phyloP scores from a whole-genome alignment of 2,888 invertebrate genomes.

The Platycnemis pennipes region DNA sequence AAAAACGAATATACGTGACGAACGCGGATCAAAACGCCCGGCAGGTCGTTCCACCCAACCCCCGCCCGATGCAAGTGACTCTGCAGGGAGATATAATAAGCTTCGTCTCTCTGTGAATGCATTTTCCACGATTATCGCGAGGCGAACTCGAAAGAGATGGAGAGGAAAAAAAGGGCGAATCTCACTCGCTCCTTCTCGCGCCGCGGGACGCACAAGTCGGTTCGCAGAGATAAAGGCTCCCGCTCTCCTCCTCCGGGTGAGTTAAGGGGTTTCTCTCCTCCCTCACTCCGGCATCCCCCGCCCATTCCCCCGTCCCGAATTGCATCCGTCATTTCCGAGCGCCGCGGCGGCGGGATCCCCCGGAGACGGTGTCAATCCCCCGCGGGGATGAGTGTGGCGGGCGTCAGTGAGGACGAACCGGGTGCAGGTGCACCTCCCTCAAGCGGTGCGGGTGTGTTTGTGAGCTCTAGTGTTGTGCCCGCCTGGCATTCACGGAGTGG shows the following conservation, averaged over 20 bases:
- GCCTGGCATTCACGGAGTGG: not conserved
- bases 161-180: not conserved
- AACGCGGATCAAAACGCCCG: not conserved
- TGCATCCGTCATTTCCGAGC: slow-evolving; percentile 21
- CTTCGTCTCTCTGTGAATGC: not conserved
- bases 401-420: not conserved
- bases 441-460: not conserved
- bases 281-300: too few species aligned
- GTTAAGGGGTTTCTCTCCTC: too few species aligned
- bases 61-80: not conserved
- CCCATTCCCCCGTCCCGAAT: not conserved
- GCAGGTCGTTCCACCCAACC: not conserved
- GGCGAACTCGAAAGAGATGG: too few species aligned
- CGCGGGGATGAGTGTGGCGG: not conserved
- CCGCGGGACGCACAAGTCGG: not conserved
- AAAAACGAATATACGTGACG: not conserved
- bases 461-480: not conserved
- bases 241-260: not conserved
- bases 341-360: not conserved
- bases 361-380: not conserved
- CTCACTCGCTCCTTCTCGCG: not conserved
- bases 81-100: not conserved
- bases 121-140: slow-evolving; percentile 17
- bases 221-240: slow-evolving; percentile 17
- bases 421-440: not conserved